These are phyloP conservation scores for Ptychodera flava DNA, from an alignment of 35 echinoderm and acorn worm species.

Conservation along the genomic window DNA sequence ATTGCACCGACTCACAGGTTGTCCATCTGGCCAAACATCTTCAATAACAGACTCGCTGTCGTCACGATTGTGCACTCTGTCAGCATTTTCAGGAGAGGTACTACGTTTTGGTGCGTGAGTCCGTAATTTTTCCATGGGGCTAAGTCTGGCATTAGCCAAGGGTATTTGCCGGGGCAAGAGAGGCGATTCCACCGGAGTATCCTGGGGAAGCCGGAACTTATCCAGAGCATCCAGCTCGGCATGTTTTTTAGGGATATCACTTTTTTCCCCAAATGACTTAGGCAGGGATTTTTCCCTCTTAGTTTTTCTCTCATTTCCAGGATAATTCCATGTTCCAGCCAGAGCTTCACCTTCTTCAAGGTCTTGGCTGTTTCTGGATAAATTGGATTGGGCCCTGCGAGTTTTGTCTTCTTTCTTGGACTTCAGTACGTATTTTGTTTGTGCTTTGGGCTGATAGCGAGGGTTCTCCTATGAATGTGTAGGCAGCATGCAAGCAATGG, in stretches of 20 bases:
- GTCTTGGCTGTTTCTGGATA: not conserved
- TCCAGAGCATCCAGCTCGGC: conserved; percentile 76
- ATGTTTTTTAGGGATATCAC: conserved; percentile 63
- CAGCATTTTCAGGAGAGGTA: not conserved
- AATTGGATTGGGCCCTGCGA: not conserved
- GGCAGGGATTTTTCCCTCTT: not conserved
- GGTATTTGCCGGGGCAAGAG: conserved; percentile 41
- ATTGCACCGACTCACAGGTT: too few relatives aligned
- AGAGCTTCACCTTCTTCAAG: too few relatives aligned
- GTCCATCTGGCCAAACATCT: too few relatives aligned
- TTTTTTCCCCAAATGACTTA: not conserved
- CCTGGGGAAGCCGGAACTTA: conserved; percentile 52
- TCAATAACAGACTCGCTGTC: too few relatives aligned
- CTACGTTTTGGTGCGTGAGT: conserved; percentile 39
- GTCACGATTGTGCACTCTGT: too few relatives aligned
- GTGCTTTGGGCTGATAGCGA: not conserved
- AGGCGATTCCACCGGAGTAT: conserved; percentile 25
- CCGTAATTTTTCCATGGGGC: conserved; percentile 73
- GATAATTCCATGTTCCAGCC: not conserved
- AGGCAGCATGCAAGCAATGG: not conserved
- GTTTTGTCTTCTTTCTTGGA: not conserved
- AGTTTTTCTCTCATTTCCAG: not conserved
- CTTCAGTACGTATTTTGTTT: not conserved
- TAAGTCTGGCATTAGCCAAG: conserved; percentile 35
- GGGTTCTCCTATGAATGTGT: not conserved